A percentile compares a stretch with the other conserved stretches of the same genome.
Conservation (phyloP, 2,113 vertebrate genomes). For the Pyxicephalus adspersus region DNA sequence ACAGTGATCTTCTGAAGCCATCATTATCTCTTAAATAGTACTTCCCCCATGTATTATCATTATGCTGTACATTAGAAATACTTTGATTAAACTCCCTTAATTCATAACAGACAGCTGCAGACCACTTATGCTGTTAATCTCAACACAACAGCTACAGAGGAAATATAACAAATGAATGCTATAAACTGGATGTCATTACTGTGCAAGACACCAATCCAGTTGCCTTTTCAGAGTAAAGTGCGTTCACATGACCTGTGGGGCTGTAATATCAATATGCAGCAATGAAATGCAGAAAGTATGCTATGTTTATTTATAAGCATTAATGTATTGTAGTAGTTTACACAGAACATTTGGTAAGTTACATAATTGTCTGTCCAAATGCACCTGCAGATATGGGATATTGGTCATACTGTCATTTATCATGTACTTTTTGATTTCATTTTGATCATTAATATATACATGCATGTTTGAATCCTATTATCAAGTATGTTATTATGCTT, state of each 20-base stretch:
- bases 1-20: slow-evolving; percentile 93
- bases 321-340: too few relatives aligned
- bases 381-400: too few relatives aligned
- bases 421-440: too few relatives aligned
- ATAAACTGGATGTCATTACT: slow-evolving; percentile 86
- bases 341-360: too few relatives aligned
- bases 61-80: slow-evolving; percentile 98
- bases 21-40: slow-evolving; percentile 98
- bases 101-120: slow-evolving; percentile 97
- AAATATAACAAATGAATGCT: slow-evolving; percentile 92
- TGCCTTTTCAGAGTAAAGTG: slow-evolving; percentile 75
- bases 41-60: slow-evolving; percentile 97
- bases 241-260: slow-evolving; percentile 52
- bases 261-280: neutral
- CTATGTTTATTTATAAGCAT: too few relatives aligned
- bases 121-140: slow-evolving; percentile 98
- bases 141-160: slow-evolving; percentile 91
- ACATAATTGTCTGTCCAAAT: too few relatives aligned
- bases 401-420: too few relatives aligned
- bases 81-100: slow-evolving; percentile 99
- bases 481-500: too few relatives aligned
- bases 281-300: neutral
- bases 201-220: slow-evolving; percentile 76
- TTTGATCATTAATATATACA: too few relatives aligned
- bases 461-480: too few relatives aligned